phyloP scores from a whole-genome alignment of 64 coral and sea anemone genomes.

The Orbicella faveolata region DNA sequence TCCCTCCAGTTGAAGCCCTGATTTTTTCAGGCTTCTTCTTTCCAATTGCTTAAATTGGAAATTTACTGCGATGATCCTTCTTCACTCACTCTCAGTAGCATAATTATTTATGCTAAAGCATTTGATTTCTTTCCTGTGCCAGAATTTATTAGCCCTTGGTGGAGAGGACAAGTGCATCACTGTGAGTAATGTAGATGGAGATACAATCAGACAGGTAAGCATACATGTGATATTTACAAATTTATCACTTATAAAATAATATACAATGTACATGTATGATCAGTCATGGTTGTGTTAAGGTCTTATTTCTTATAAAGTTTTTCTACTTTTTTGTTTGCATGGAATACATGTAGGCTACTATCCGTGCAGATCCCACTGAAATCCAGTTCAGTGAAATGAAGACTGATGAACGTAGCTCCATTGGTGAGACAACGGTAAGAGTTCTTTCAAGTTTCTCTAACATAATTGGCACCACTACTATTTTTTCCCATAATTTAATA shows the following conservation, averaged over 20 bases:
- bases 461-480: too few relatives aligned
- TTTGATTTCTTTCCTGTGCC: slow-evolving; percentile 3
- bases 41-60: too few relatives aligned
- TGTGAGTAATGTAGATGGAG: slow-evolving; percentile 94
- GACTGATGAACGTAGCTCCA: slow-evolving; percentile 93
- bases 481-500: too few relatives aligned
- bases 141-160: slow-evolving; percentile 97
- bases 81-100: too few relatives aligned
- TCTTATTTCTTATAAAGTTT: background rate
- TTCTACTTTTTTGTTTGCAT: background rate
- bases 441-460: background rate
- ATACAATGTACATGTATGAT: background rate
- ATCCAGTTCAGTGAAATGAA: slow-evolving; percentile 99
- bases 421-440: slow-evolving; percentile 95
- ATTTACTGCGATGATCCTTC: too few relatives aligned
- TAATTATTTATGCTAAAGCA: too few relatives aligned
- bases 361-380: slow-evolving; percentile 83
- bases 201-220: slow-evolving; percentile 92
- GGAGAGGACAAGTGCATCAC: slow-evolving; percentile 97
- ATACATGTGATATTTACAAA: too few relatives aligned
- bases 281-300: background rate
- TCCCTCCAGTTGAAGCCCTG: too few relatives aligned
- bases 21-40: too few relatives aligned
- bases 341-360: slow-evolving; percentile 55
- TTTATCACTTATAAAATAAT: background rate